Conservation (phyloP, 2,113 vertebrate genomes). For the Megaptera novaeangliae region DNA sequence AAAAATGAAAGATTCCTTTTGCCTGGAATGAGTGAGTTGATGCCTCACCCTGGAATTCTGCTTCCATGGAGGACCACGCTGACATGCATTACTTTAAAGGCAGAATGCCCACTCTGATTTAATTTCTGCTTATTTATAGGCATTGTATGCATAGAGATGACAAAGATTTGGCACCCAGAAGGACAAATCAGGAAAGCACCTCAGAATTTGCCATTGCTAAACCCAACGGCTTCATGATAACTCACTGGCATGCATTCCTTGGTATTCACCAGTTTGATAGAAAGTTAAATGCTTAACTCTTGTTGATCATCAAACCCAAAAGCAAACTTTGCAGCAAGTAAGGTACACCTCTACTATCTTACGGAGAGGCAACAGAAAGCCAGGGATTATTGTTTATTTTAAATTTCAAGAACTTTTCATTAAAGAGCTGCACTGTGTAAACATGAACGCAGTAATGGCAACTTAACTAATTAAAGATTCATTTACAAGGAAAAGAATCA, state of each 20-base stretch:
- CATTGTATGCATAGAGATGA: not conserved
- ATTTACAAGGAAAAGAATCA: conserved; percentile 57
- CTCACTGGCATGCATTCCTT: not conserved
- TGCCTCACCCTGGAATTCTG: not conserved
- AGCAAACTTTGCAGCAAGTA: not conserved
- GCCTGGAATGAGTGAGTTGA: not conserved
- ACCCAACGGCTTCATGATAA: not conserved
- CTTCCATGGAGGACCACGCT: not conserved
- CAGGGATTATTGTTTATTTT: not conserved
- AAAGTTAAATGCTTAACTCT: not conserved
- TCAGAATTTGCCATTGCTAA: not conserved
- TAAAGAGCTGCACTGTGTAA: not conserved
- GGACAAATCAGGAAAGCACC: not conserved
- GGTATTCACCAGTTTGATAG: not conserved
- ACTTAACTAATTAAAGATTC: conserved; percentile 54
- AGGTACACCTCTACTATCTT: not conserved
- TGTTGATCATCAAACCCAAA: not conserved
- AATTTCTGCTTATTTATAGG: not conserved
- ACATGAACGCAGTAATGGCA: conserved; percentile 17
- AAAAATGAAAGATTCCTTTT: not conserved
- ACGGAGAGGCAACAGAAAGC: not conserved
- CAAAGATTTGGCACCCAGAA: not conserved
- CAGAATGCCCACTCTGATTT: not conserved
- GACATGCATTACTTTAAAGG: not conserved
- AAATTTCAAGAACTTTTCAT: not conserved